Evolutionary conservation across 2,113 vertebrate species (phyloP).

Genomic region (Heloderma charlesbogerti): DNA sequence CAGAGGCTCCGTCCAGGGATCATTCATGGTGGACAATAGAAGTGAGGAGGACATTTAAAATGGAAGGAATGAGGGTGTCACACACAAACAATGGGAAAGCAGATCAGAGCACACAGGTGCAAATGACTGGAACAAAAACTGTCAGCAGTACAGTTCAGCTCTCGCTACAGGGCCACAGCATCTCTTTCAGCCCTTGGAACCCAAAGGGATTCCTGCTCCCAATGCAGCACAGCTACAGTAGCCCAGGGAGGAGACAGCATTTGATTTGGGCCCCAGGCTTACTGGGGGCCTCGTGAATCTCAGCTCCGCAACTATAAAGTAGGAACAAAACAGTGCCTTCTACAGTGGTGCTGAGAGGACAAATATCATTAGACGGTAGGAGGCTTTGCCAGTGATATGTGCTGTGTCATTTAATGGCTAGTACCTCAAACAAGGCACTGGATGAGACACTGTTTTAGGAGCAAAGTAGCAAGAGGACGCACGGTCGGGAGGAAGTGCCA

Average conservation of each 20-base stretch:
- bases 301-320: not conserved
- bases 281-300: not conserved
- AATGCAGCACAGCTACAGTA: not conserved
- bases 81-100: constrained; percentile 66
- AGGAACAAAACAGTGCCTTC: not conserved
- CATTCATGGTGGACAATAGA: constrained; percentile 42
- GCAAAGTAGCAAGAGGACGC: not conserved
- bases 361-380: not conserved
- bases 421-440: constrained; percentile 38
- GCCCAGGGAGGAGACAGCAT: not conserved
- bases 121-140: constrained; percentile 49
- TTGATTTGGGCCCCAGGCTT: not conserved
- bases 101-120: constrained; percentile 46
- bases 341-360: not conserved
- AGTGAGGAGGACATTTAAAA: constrained; percentile 51
- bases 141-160: constrained; percentile 58
- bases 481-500: constrained; percentile 38
- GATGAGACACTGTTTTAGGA: constrained; percentile 23
- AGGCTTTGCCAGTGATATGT: not conserved
- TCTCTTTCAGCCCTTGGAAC: not conserved
- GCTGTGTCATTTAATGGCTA: not conserved
- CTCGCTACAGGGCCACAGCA: constrained; percentile 49
- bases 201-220: not conserved
- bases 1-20: constrained; percentile 66
- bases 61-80: constrained; percentile 53